Evolutionary conservation across 2,113 vertebrate species (phyloP).

Genomic region (Labrus mixtus): DNA sequence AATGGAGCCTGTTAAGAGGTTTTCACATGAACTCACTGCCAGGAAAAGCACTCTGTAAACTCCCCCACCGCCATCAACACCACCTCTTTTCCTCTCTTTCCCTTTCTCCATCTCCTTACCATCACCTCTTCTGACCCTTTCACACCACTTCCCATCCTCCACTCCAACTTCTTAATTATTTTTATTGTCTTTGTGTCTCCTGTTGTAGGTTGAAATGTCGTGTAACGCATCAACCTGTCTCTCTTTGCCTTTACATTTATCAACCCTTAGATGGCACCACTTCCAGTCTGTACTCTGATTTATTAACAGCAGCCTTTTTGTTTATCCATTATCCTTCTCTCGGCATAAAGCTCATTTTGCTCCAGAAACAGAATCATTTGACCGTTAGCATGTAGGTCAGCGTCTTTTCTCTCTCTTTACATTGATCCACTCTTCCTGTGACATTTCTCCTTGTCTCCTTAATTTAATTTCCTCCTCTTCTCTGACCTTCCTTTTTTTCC

Average conservation of each 20-base stretch:
- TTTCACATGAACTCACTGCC: slow-evolving; percentile 48
- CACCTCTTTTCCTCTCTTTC: background rate
- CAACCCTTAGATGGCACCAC: background rate
- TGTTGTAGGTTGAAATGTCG: background rate
- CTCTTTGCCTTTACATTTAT: background rate
- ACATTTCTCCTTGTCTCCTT: background rate
- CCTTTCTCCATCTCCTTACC: background rate
- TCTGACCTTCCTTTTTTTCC: background rate
- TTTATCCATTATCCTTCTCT: slow-evolving; percentile 2
- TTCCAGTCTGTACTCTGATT: background rate
- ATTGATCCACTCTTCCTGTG: background rate
- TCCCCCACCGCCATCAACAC: background rate
- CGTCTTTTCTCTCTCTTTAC: background rate
- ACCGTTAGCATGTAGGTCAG: slow-evolving; percentile 38
- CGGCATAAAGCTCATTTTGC: background rate
- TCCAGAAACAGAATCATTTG: slow-evolving; percentile 27
- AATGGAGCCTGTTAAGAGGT: slow-evolving; percentile 67
- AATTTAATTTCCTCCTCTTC: too few relatives aligned
- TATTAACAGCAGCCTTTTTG: background rate
- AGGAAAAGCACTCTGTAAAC: slow-evolving; percentile 61
- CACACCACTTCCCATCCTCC: background rate
- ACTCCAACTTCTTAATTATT: background rate
- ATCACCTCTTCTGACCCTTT: background rate
- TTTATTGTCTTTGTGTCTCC: background rate
- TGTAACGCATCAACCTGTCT: background rate